Conservation (phyloP, 1,140 invertebrate genomes). For the Brachionus plicatilis region DNA sequence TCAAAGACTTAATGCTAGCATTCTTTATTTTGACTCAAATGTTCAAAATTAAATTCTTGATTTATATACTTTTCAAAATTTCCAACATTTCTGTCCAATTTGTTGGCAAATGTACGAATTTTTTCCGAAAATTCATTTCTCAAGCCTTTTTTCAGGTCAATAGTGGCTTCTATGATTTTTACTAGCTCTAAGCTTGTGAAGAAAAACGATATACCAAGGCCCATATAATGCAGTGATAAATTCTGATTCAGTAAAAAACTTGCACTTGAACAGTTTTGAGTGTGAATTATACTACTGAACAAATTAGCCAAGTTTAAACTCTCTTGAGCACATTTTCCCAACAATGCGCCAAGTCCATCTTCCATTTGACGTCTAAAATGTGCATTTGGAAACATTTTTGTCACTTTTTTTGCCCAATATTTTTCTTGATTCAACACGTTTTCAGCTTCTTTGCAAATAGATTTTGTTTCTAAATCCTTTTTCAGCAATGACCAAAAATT, state of each 20-base stretch:
- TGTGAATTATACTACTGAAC: not conserved
- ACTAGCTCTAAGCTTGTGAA: not conserved
- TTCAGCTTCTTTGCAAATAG: not conserved
- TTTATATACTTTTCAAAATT: not conserved
- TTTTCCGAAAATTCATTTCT: too few relatives aligned
- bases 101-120: too few relatives aligned
- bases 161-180: not conserved
- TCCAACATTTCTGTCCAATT: too few relatives aligned
- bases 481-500: not conserved
- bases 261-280: not conserved
- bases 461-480: not conserved
- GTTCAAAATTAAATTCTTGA: not conserved
- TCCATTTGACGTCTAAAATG: not conserved
- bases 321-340: too few relatives aligned
- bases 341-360: not conserved
- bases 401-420: not conserved
- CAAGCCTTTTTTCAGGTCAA: too few relatives aligned
- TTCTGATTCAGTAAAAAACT: not conserved
- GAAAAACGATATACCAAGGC: not conserved
- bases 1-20: not conserved
- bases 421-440: not conserved
- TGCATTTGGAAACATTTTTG: too few relatives aligned
- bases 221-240: not conserved
- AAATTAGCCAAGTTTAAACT: too few relatives aligned
- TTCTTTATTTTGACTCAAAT: not conserved